These are phyloP conservation scores for Lycopodina hypogea DNA, from an alignment of 37 sponge, comb jelly and placozoan species.

Conservation along the genomic window DNA sequence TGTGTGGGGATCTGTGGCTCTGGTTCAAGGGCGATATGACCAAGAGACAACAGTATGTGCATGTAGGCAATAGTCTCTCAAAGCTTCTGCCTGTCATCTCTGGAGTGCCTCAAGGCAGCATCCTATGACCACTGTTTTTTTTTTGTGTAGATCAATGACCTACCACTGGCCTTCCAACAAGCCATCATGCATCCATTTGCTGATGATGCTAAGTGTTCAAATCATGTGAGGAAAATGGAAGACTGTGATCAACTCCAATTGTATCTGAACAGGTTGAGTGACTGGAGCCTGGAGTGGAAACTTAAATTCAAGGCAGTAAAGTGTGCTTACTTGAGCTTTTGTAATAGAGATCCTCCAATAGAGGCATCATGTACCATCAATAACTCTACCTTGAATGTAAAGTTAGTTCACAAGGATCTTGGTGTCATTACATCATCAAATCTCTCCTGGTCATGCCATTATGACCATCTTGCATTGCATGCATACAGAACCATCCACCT, in stretches of 20 bases:
- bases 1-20: too few species aligned
- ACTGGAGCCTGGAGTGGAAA: not conserved
- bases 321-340: too few species aligned
- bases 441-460: too few species aligned
- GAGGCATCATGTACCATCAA: too few species aligned
- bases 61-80: not conserved
- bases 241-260: not conserved
- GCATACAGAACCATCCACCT: too few species aligned
- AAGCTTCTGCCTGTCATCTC: constrained; percentile 13
- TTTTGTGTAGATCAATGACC: too few species aligned
- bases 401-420: too few species aligned
- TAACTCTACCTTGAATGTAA: too few species aligned
- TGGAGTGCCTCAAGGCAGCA: constrained; percentile 42
- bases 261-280: not conserved
- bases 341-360: too few species aligned
- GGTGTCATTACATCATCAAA: too few species aligned
- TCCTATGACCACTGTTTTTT: constrained; percentile 21
- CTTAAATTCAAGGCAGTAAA: not conserved
- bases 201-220: constrained; percentile 15
- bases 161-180: not conserved
- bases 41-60: constrained; percentile 9
- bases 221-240: not conserved
- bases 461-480: too few species aligned
- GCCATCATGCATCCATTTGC: not conserved
- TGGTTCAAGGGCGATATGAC: constrained; percentile 11